phyloP scores from a whole-genome alignment of 2,888 invertebrate species.

The Spisula solida region DNA sequence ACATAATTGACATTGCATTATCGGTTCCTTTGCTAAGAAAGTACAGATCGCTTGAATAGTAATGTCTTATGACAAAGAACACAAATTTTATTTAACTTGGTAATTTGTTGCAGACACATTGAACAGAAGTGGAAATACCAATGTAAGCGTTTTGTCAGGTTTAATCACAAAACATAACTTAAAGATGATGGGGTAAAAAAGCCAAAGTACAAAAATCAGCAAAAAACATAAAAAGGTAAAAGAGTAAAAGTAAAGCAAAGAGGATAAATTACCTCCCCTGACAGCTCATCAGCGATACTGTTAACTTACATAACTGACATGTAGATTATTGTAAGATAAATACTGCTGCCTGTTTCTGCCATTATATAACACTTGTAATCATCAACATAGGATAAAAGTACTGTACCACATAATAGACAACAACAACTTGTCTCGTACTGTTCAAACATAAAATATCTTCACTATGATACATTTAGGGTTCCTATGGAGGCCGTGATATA shows the following conservation, averaged over 20 bases:
- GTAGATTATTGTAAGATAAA: background rate
- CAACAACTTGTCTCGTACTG: slow-evolving; percentile 22
- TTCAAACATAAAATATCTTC: too few species aligned
- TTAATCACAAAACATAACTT: background rate
- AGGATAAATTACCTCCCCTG: background rate
- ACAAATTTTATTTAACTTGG: background rate
- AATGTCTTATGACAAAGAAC: background rate
- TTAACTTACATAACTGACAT: background rate
- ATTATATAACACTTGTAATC: slow-evolving; percentile 28
- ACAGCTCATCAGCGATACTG: background rate
- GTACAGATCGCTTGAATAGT: background rate
- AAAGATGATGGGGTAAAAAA: background rate
- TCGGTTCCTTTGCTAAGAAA: background rate
- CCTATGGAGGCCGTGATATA: too few species aligned
- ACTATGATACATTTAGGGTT: too few species aligned
- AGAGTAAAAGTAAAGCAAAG: background rate
- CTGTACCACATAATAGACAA: slow-evolving; percentile 14
- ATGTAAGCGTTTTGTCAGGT: background rate
- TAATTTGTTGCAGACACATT: background rate
- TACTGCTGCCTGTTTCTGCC: background rate
- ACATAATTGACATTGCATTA: too few species aligned
- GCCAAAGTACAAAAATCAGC: background rate
- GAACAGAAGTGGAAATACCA: background rate
- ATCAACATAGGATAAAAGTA: background rate
- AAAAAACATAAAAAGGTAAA: background rate